These are phyloP conservation scores for Neosalanx taihuensis DNA, from an alignment of 2,797 vertebrate genomes.

Conservation along the genomic window DNA sequence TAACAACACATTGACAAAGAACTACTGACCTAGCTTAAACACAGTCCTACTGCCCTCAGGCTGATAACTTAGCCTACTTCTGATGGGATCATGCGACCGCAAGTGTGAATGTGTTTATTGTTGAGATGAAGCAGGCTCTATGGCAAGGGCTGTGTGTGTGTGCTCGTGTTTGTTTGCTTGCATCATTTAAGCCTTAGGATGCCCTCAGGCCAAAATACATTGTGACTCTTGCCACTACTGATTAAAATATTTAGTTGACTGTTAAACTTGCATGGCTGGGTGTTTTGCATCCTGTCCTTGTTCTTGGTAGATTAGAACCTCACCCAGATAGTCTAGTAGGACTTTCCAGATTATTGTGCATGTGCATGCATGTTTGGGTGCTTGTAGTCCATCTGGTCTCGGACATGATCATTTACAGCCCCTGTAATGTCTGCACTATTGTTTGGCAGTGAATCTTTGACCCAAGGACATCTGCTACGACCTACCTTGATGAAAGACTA, in stretches of 20 bases:
- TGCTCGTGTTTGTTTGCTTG: neutral
- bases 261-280: neutral
- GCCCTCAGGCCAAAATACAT: constrained; percentile 13
- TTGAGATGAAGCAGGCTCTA: constrained; percentile 44
- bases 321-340: too few species aligned
- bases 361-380: constrained; percentile 20
- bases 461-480: neutral
- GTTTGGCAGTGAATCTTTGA: neutral
- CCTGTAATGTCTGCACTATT: neutral
- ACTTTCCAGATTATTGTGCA: neutral
- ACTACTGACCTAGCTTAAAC: too few species aligned
- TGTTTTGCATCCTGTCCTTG: neutral
- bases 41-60: neutral
- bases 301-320: neutral
- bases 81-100: neutral
- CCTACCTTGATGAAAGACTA: neutral
- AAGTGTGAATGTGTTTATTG: constrained; percentile 59
- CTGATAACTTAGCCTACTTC: neutral
- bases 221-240: constrained; percentile 22
- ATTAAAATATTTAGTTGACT: neutral
- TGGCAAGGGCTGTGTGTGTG: constrained; percentile 31
- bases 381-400: constrained; percentile 4
- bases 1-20: too few species aligned
- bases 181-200: constrained; percentile 25
- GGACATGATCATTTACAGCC: neutral